A percentile compares a stretch with the other conserved stretches of the same genome.
These are phyloP conservation scores for Acromyrmex echinatior DNA, from an alignment of 1,140 invertebrate species.

Conservation along the genomic window DNA sequence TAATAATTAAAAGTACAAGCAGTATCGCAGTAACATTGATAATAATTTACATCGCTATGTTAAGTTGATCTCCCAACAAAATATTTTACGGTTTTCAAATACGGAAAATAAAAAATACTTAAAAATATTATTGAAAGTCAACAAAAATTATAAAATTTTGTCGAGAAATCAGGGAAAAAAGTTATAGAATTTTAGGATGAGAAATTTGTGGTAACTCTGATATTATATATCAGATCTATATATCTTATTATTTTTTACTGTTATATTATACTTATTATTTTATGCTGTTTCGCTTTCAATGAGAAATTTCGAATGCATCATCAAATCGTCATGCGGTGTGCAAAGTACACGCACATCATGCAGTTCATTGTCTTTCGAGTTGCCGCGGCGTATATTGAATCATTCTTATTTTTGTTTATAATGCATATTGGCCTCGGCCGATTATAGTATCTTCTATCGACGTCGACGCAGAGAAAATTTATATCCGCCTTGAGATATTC, in stretches of 20 bases:
- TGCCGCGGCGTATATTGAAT: slow-evolving; percentile 31
- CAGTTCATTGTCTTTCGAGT: slow-evolving; percentile 42
- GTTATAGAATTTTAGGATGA: too few relatives aligned
- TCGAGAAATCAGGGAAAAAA: too few relatives aligned
- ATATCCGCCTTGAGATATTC: slow-evolving; percentile 45
- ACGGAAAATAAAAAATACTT: too few relatives aligned
- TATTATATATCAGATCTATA: too few relatives aligned
- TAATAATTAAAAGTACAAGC: too few relatives aligned
- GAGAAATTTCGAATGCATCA: background rate
- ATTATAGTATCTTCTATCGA: slow-evolving; percentile 42
- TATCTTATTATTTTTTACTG: background rate
- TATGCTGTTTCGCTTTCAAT: background rate
- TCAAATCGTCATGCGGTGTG: background rate
- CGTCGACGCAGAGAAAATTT: slow-evolving; percentile 33
- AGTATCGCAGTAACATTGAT: too few relatives aligned
- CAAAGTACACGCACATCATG: slow-evolving; percentile 2
- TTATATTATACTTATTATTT: background rate
- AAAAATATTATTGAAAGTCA: too few relatives aligned
- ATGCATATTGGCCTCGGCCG: slow-evolving; percentile 21
- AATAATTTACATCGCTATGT: too few relatives aligned
- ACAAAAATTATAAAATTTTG: too few relatives aligned
- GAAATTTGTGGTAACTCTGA: too few relatives aligned
- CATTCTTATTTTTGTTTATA: slow-evolving; percentile 48
- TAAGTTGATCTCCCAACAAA: too few relatives aligned
- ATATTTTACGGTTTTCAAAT: too few relatives aligned